Evolutionary conservation across 2,888 invertebrate species (phyloP).

Genomic region (Mellilla xanthometata): DNA sequence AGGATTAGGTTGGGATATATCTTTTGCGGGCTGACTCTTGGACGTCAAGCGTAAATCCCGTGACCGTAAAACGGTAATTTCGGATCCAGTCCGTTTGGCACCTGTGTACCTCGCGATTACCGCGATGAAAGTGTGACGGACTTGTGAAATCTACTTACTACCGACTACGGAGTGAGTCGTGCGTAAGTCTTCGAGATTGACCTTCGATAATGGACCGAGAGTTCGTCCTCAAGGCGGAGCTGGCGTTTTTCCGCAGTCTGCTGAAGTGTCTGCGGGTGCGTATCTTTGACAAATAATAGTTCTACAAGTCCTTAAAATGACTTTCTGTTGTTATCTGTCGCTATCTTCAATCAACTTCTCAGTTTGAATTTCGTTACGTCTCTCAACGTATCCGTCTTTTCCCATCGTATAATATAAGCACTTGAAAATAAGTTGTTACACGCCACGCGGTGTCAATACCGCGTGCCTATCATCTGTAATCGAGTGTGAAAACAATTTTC

Average conservation of each 20-base stretch:
- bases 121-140: slow-evolving; percentile 62
- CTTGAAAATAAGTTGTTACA: not conserved
- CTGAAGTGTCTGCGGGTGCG: slow-evolving; percentile 59
- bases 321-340: too few species aligned
- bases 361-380: too few species aligned
- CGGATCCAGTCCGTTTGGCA: slow-evolving; percentile 37
- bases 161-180: slow-evolving; percentile 28
- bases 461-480: slow-evolving; percentile 12
- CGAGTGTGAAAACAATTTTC: slow-evolving; percentile 25
- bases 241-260: slow-evolving; percentile 48
- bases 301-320: too few species aligned
- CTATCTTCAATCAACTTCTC: too few species aligned
- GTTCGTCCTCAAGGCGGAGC: slow-evolving; percentile 48
- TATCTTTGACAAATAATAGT: not conserved
- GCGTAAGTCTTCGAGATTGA: slow-evolving; percentile 26
- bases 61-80: slow-evolving; percentile 36
- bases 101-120: slow-evolving; percentile 29
- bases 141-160: slow-evolving; percentile 50
- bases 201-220: slow-evolving; percentile 38
- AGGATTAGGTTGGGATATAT: slow-evolving; percentile 12
- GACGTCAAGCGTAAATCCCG: slow-evolving; percentile 6
- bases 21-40: slow-evolving; percentile 9
- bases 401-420: too few species aligned
- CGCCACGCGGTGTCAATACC: not conserved
- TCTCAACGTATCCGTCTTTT: too few species aligned